A percentile compares a stretch with the other conserved stretches of the same genome.
phyloP scores from a whole-genome alignment of 2,797 vertebrate species.

The Mormyrus hasselquistii region DNA sequence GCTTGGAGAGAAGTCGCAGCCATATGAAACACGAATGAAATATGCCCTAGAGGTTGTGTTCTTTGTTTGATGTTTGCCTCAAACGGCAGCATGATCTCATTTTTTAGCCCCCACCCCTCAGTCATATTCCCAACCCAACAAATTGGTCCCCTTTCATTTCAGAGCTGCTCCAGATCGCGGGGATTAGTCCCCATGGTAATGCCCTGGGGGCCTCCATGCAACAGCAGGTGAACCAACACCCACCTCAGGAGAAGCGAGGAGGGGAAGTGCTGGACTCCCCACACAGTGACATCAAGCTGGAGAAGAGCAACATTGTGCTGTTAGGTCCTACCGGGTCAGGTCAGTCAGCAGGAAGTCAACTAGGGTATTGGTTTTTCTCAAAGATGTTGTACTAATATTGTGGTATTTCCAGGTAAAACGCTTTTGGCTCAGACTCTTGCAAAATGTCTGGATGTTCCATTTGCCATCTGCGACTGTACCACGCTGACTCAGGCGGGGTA shows the following conservation, averaged over 20 bases:
- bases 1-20: background rate
- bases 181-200: slow-evolving; percentile 91
- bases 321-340: slow-evolving; percentile 97
- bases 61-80: background rate
- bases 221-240: slow-evolving; percentile 88
- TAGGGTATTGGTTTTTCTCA: background rate
- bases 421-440: slow-evolving; percentile 93
- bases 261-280: slow-evolving; percentile 86
- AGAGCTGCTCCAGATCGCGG: slow-evolving; percentile 95
- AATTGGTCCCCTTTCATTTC: slow-evolving; percentile 31
- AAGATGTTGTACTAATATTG: background rate
- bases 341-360: slow-evolving; percentile 39
- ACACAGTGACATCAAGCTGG: slow-evolving; percentile 85
- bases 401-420: slow-evolving; percentile 78
- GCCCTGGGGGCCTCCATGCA: slow-evolving; percentile 92
- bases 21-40: background rate
- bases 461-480: slow-evolving; percentile 96
- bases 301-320: slow-evolving; percentile 98
- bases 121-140: background rate
- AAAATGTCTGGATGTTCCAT: slow-evolving; percentile 92
- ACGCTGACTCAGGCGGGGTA: slow-evolving; percentile 96
- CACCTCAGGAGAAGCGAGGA: slow-evolving; percentile 84
- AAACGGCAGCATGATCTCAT: background rate
- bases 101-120: background rate
- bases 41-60: background rate